Evolutionary conservation across 2,888 invertebrate species (phyloP), one percentile per base, ranked within the genome.

Genomic region (Trichopria drosophilae): DNA sequence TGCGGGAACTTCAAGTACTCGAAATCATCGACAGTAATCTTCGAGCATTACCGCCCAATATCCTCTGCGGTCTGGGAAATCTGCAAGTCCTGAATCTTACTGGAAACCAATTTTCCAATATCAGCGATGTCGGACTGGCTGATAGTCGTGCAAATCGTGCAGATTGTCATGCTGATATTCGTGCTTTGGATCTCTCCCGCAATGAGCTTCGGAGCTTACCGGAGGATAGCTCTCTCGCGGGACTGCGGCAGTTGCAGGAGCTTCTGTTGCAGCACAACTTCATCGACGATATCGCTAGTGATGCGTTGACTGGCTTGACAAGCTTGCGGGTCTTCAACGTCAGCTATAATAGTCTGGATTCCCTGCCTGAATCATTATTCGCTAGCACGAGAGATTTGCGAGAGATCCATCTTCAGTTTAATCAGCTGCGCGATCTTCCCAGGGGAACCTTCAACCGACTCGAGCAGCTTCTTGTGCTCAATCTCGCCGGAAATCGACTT

Each of bases 21-120:
- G 88, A 92, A 77, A 79, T 93, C 75, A 84, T 86, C 68, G 85
- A 88, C 77, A 93, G 90, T 79, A 91, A 92, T 78, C 83, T 93
- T 59, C 83, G 88, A 64, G 84, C 85, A 58, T 75, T 93, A 70
- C 90, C 92, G 34, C 86, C 87, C 62, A 86, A 85, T 65, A 83
- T 84, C 58, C 87, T 92, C 72, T 93, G 93, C 77, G 83, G 85
- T 35, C 77, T 92, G 70, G 83, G 84, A 64, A 90, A 87, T 76
- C 79, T 93, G 53, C 88, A 89, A 73, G 82, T 86, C 58, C 78
- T 94, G 42, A 93, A 94, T 80, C 80, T 93, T 67, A 93, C 93
- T 41, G 81, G 85, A 60, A 94, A 94, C 78, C 85, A 87, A 66
- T 83, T 94, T 60, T 83, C 85, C 60, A 87, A 86, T 59, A 82